Conservation (phyloP, 2,113 vertebrate species). For the Oryzias javanicus region DNA sequence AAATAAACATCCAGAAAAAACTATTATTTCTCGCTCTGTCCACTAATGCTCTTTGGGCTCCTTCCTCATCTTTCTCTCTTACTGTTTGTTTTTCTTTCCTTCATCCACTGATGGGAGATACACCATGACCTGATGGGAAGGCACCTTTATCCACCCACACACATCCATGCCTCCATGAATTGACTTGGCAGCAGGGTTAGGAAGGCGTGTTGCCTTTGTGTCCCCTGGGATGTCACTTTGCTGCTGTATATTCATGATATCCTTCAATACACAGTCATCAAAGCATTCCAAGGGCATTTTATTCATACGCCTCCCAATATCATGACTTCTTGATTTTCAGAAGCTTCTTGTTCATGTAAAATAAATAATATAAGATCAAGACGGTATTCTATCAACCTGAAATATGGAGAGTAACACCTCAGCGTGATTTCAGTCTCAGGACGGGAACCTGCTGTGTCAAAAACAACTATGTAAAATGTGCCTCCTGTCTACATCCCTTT, state of each 20-base stretch:
- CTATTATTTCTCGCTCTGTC: conserved; percentile 61
- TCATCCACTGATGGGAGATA: conserved; percentile 57
- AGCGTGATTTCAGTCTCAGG: conserved; percentile 35
- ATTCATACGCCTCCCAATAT: conserved; percentile 31
- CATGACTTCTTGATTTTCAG: conserved; percentile 1
- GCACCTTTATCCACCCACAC: conserved; percentile 29
- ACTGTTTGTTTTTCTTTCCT: conserved; percentile 60
- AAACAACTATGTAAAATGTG: conserved; percentile 34
- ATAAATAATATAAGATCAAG: conserved; percentile 37
- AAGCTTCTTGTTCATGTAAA: conserved; percentile 24
- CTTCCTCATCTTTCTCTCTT: conserved; percentile 51
- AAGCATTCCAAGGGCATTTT: conserved; percentile 25
- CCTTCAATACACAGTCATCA: conserved; percentile 27
- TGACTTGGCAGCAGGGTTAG: conserved; percentile 28
- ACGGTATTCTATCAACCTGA: conserved; percentile 39
- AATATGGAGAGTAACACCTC: conserved; percentile 43
- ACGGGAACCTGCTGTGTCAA: conserved; percentile 21
- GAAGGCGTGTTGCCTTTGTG: conserved; percentile 44
- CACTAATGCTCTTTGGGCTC: conserved; percentile 50
- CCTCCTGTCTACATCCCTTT: conserved; percentile 14
- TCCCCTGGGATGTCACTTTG: conserved; percentile 38
- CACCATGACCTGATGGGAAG: conserved; percentile 40
- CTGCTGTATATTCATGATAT: conserved; percentile 66
- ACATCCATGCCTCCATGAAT: conserved; percentile 11
- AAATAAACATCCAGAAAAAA: conserved; percentile 73